Conservation (phyloP, 2,888 invertebrate genomes). For the Alcis repandata region DNA sequence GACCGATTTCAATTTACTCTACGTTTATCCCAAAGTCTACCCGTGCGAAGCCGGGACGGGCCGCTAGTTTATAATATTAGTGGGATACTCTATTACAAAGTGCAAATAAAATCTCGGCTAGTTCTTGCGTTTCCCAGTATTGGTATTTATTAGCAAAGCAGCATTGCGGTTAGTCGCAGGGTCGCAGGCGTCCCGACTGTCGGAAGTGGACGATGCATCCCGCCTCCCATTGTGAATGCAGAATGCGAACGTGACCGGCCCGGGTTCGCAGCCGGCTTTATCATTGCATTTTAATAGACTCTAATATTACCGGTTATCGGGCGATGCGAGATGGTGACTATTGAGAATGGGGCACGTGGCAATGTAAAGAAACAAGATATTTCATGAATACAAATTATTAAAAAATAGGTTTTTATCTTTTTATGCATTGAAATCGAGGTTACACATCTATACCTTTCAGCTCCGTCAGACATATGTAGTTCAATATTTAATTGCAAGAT, state of each 20-base stretch:
- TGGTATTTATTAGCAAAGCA: constrained; percentile 11
- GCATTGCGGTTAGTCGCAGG: constrained; percentile 42
- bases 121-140: background rate
- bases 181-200: constrained; percentile 49
- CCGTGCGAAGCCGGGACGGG: too few species aligned
- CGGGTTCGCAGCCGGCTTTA: constrained; percentile 56
- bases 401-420: too few species aligned
- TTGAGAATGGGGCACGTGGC: constrained; percentile 26
- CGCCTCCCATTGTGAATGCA: constrained; percentile 65
- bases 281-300: constrained; percentile 54
- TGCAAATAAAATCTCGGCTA: background rate
- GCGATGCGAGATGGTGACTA: constrained; percentile 14
- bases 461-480: too few species aligned
- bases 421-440: too few species aligned
- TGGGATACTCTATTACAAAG: too few species aligned
- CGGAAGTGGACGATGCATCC: constrained; percentile 68
- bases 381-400: too few species aligned
- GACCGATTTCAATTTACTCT: too few species aligned
- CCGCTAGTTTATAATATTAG: too few species aligned
- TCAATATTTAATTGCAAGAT: too few species aligned
- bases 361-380: constrained; percentile 8
- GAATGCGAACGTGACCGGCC: constrained; percentile 67
- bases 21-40: too few species aligned
- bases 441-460: too few species aligned
- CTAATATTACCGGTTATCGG: constrained; percentile 46